These are phyloP conservation scores for Platichthys flesus DNA, from an alignment of 2,113 vertebrate genomes.

Conservation along the genomic window DNA sequence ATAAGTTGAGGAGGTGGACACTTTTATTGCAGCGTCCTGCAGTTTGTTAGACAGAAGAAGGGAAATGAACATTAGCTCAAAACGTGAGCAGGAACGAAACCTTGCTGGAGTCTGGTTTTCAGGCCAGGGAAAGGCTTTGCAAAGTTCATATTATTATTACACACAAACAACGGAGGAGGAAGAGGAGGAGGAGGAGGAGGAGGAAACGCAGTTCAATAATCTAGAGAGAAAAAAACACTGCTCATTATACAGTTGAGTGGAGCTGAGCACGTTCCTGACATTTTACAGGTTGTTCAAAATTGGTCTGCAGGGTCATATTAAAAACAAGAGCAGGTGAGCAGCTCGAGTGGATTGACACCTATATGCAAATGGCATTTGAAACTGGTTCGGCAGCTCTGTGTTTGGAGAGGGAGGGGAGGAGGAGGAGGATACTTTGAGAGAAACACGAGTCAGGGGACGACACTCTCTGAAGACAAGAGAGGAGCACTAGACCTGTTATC, in stretches of 20 bases:
- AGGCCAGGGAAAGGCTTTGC: neutral
- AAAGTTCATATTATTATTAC: conserved; percentile 37
- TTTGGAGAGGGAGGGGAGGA: conserved; percentile 2
- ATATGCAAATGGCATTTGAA: conserved; percentile 36
- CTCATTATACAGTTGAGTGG: conserved; percentile 1
- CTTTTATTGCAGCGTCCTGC: conserved; percentile 52
- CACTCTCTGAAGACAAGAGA: conserved; percentile 34
- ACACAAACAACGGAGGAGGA: neutral
- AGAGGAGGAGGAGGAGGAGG: neutral
- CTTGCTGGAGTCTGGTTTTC: conserved; percentile 9
- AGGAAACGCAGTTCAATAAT: neutral
- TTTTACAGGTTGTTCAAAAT: conserved; percentile 23
- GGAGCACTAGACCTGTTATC: conserved; percentile 47
- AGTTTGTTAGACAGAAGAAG: conserved; percentile 28
- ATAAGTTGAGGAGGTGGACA: conserved; percentile 60
- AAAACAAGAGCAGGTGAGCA: conserved; percentile 4
- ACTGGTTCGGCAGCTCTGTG: conserved; percentile 57
- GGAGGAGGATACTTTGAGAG: conserved; percentile 1
- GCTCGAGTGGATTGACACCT: conserved; percentile 14
- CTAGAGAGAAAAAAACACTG: neutral
- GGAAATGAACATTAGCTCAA: neutral
- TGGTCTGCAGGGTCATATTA: neutral
- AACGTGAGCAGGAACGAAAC: conserved; percentile 23
- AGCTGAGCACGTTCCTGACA: neutral
- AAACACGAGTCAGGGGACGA: conserved; percentile 42